These are phyloP conservation scores for Lasioglossum albipes DNA, from an alignment of 1,140 invertebrate genomes.

Conservation along the genomic window DNA sequence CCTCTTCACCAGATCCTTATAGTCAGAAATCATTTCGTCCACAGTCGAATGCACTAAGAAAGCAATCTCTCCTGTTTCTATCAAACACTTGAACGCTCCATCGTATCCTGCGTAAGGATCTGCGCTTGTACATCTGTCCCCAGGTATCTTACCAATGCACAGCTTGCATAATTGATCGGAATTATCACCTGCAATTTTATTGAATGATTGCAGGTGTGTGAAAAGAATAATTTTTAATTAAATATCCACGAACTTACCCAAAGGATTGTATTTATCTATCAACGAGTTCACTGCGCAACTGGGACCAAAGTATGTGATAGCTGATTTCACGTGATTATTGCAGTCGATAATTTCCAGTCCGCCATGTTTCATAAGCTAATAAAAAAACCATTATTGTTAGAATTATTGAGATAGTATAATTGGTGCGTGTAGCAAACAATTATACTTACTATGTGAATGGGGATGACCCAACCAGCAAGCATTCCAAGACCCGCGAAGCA, in stretches of 20 bases:
- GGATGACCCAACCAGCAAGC: constrained; percentile 95
- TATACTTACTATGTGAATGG: constrained; percentile 87
- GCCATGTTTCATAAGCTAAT: constrained; percentile 89
- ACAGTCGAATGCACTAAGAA: constrained; percentile 95
- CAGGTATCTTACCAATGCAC: constrained; percentile 89
- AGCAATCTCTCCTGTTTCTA: constrained; percentile 93
- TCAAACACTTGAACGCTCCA: constrained; percentile 93
- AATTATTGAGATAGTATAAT: not conserved
- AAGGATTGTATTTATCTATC: constrained; percentile 95
- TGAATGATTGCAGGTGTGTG: not conserved
- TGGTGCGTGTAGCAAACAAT: not conserved
- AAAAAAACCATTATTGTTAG: constrained; percentile 29
- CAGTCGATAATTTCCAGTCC: constrained; percentile 93
- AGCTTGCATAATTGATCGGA: constrained; percentile 90
- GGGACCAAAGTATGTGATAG: constrained; percentile 92
- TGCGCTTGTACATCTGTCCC: constrained; percentile 89
- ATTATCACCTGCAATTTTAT: constrained; percentile 84
- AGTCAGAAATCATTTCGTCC: constrained; percentile 82
- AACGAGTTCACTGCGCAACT: constrained; percentile 97
- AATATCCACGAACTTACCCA: constrained; percentile 82
- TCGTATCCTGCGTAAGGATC: constrained; percentile 95
- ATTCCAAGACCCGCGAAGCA: constrained; percentile 96
- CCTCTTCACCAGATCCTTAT: constrained; percentile 75
- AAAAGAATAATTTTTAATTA: not conserved
- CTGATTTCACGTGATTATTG: constrained; percentile 97